A percentile compares a stretch with the other conserved stretches of the same genome.
phyloP scores from a whole-genome alignment of 2,797 vertebrate species.

The Emys orbicularis region DNA sequence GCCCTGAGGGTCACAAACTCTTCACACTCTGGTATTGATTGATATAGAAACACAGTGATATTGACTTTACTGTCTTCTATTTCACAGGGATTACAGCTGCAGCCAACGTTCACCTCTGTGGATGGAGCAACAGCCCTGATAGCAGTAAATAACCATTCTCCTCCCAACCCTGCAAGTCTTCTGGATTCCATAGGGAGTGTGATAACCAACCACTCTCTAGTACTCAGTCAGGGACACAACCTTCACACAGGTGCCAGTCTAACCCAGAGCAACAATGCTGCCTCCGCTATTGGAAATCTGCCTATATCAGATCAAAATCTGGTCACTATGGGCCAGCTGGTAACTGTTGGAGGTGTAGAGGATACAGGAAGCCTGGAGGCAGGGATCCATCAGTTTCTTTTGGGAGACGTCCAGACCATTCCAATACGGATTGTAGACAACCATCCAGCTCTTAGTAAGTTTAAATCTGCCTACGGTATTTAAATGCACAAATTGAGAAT shows the following conservation, averaged over 20 bases:
- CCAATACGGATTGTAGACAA: slow-evolving; percentile 80
- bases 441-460: slow-evolving; percentile 81
- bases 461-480: background rate
- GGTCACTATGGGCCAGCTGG: slow-evolving; percentile 77
- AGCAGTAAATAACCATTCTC: slow-evolving; percentile 72
- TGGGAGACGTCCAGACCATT: slow-evolving; percentile 80
- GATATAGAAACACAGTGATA: background rate
- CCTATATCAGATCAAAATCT: slow-evolving; percentile 69
- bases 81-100: slow-evolving; percentile 83
- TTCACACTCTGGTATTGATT: background rate
- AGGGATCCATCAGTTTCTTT: slow-evolving; percentile 78
- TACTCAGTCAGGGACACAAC: slow-evolving; percentile 71
- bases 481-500: background rate
- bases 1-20: background rate
- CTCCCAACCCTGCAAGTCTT: slow-evolving; percentile 66
- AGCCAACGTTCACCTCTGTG: slow-evolving; percentile 77
- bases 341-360: slow-evolving; percentile 71
- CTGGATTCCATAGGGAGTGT: slow-evolving; percentile 71
- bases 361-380: slow-evolving; percentile 68
- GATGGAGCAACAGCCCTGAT: slow-evolving; percentile 75
- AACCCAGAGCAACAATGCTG: slow-evolving; percentile 46
- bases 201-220: slow-evolving; percentile 66
- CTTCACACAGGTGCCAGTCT: slow-evolving; percentile 71
- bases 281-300: slow-evolving; percentile 33
- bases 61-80: slow-evolving; percentile 61